phyloP scores from a whole-genome alignment of 2,888 invertebrate species.

The Amblyteles armatorius region DNA sequence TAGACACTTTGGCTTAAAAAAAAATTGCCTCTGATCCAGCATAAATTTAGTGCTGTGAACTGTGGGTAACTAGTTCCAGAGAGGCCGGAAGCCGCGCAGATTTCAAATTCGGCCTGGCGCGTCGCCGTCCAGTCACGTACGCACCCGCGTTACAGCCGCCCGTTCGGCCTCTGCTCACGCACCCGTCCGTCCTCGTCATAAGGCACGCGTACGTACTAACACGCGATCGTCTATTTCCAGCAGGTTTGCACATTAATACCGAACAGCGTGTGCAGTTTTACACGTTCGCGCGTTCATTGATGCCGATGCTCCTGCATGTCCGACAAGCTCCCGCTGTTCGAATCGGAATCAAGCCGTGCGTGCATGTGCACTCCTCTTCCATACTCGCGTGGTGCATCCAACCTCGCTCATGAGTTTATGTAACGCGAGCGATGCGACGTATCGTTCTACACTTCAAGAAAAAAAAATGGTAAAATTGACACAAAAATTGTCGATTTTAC shows the following conservation, averaged over 20 bases:
- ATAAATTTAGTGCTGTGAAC: neutral
- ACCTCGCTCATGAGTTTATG: constrained; percentile 57
- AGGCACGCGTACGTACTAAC: constrained; percentile 56
- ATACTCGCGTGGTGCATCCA: neutral
- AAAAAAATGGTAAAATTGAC: neutral
- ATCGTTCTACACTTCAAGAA: neutral
- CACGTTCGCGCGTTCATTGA: constrained; percentile 40
- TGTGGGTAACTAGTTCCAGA: neutral
- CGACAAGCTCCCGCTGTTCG: neutral
- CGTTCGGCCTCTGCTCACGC: constrained; percentile 51
- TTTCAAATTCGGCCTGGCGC: constrained; percentile 49
- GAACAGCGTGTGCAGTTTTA: neutral
- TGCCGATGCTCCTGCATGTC: neutral
- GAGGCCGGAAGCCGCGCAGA: constrained; percentile 58
- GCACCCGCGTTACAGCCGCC: constrained; percentile 48
- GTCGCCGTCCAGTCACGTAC: constrained; percentile 44
- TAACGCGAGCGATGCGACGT: constrained; percentile 62
- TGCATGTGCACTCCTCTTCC: neutral
- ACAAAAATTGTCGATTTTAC: no score
- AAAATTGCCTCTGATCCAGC: neutral
- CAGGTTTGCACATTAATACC: neutral
- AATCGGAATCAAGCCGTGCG: constrained; percentile 1
- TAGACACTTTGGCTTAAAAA: neutral
- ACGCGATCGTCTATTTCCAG: constrained; percentile 41
- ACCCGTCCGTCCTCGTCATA: constrained; percentile 53